Conservation (phyloP, 2,888 invertebrate species). For the Chymomyza amoena region DNA sequence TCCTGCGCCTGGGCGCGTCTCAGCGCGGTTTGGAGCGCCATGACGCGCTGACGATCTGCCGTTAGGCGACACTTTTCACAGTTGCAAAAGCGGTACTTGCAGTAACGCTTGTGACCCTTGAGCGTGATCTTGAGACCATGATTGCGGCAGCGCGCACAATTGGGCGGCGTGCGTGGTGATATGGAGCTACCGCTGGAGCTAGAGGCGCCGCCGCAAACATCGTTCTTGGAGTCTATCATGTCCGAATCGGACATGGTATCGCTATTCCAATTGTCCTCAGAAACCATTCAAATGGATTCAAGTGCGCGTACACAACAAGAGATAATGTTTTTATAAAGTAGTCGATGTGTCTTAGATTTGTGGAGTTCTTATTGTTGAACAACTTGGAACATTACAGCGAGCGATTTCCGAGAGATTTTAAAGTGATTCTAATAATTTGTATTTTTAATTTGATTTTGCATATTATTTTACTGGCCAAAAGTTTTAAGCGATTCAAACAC, state of each 20-base stretch:
- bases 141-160: constrained; percentile 95
- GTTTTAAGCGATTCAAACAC: not conserved
- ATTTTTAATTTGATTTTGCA: too few species aligned
- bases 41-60: constrained; percentile 91
- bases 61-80: constrained; percentile 93
- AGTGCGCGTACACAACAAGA: not conserved
- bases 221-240: constrained; percentile 80
- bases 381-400: not conserved
- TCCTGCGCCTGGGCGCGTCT: constrained; percentile 92
- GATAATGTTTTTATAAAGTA: not conserved
- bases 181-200: constrained; percentile 81
- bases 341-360: not conserved
- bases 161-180: constrained; percentile 90
- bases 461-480: too few species aligned
- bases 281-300: constrained; percentile 74
- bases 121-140: constrained; percentile 92
- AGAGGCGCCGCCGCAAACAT: constrained; percentile 79
- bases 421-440: too few species aligned
- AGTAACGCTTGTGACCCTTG: constrained; percentile 95
- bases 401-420: not conserved
- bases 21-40: constrained; percentile 92
- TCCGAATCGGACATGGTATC: constrained; percentile 80
- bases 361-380: not conserved
- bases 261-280: constrained; percentile 77
- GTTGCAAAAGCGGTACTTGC: constrained; percentile 89